Percentiles rank a stretch among this genome's conserved stretches.
phyloP scores from a whole-genome alignment of 1,140 invertebrate species.

The Acyrthosiphon pisum region DNA sequence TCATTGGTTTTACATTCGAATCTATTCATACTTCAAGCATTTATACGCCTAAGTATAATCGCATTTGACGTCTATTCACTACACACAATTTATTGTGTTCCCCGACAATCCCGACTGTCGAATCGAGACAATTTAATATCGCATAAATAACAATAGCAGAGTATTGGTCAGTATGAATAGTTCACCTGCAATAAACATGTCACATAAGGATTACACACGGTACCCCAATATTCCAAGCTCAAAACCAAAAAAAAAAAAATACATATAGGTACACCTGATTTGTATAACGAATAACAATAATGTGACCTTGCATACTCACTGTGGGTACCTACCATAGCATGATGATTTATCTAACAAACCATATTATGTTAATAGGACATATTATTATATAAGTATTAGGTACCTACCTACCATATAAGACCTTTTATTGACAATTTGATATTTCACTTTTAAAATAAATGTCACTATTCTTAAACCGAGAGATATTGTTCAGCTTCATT shows the following conservation, averaged over 20 bases:
- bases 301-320: neutral
- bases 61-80: neutral
- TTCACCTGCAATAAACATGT: slow-evolving; percentile 41
- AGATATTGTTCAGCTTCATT: neutral
- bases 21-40: neutral
- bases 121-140: slow-evolving; percentile 17
- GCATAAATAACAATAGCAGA: neutral
- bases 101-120: neutral
- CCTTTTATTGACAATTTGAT: neutral
- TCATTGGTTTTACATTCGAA: neutral
- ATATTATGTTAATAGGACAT: neutral
- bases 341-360: neutral
- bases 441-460: neutral
- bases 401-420: neutral
- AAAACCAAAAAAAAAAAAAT: neutral
- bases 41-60: neutral
- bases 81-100: neutral
- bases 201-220: neutral
- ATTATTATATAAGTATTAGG: neutral
- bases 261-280: neutral
- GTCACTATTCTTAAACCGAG: neutral
- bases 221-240: neutral
- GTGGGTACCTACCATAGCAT: no score
- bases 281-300: neutral
- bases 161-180: neutral